Conservation (phyloP, 2,888 invertebrate species). For the Apamea epomidion region DNA sequence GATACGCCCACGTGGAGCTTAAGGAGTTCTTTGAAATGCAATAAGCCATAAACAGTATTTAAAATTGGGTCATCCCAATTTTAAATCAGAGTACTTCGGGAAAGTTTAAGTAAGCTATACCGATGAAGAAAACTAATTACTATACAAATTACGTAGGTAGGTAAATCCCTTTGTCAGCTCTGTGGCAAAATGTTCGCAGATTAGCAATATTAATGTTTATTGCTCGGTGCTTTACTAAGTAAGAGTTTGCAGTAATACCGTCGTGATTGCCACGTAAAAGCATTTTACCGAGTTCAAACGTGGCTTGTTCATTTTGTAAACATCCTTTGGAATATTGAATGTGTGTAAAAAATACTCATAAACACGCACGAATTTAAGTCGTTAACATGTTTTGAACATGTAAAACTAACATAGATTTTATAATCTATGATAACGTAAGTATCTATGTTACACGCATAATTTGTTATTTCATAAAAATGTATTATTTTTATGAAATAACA, state of each 20-base stretch:
- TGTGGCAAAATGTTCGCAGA: conserved; percentile 41
- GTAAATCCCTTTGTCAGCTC: conserved; percentile 48
- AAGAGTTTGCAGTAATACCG: conserved; percentile 51
- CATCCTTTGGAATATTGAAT: conserved; percentile 38
- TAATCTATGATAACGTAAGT: background rate
- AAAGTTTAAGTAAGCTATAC: conserved; percentile 35
- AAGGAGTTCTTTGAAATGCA: conserved; percentile 30
- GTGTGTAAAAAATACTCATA: conserved; percentile 36
- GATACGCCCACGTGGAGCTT: conserved; percentile 29
- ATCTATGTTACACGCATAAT: conserved; percentile 20
- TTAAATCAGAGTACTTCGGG: conserved; percentile 18
- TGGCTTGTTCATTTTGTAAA: conserved; percentile 48
- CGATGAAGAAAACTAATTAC: conserved; percentile 35
- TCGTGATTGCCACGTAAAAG: conserved; percentile 56
- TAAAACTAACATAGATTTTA: conserved; percentile 6
- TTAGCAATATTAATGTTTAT: conserved; percentile 62
- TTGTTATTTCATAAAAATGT: too few relatives aligned
- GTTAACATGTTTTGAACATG: conserved; percentile 19
- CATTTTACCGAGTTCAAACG: conserved; percentile 41
- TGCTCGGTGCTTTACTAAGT: conserved; percentile 52
- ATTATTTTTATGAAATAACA: conserved; percentile 20
- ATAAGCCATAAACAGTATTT: conserved; percentile 19
- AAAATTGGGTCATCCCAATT: too few relatives aligned
- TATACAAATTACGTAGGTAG: conserved; percentile 29
- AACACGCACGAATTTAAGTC: conserved; percentile 23